phyloP scores from a whole-genome alignment of 2,888 invertebrate species.

The Drosophila quasianomalipes region DNA sequence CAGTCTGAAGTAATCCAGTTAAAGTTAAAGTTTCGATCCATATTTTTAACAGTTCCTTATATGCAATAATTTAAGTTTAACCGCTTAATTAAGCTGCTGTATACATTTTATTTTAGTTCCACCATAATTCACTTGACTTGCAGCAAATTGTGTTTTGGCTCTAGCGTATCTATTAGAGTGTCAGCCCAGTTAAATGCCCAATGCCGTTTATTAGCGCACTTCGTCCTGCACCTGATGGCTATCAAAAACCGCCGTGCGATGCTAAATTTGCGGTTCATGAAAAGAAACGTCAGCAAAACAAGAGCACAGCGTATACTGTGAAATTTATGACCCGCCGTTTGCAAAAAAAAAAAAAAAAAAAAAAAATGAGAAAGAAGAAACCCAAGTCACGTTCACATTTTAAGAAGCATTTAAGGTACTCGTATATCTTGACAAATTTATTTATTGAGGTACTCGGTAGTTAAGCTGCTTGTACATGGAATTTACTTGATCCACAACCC shows the following conservation, averaged over 20 bases:
- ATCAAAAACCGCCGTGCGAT: slow-evolving; percentile 64
- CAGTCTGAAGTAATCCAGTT: not conserved
- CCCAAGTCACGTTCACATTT: slow-evolving; percentile 55
- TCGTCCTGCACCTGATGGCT: slow-evolving; percentile 55
- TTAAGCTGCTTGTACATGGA: slow-evolving; percentile 20
- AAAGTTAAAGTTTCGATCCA: not conserved
- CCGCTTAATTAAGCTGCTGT: not conserved
- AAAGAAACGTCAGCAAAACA: slow-evolving; percentile 69
- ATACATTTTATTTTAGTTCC: not conserved
- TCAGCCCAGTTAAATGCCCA: slow-evolving; percentile 56
- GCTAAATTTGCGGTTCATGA: slow-evolving; percentile 72
- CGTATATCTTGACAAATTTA: slow-evolving; percentile 39
- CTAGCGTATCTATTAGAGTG: slow-evolving; percentile 18
- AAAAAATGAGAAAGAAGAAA: not conserved
- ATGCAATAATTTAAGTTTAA: not conserved
- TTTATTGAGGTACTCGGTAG: slow-evolving; percentile 35
- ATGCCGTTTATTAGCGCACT: slow-evolving; percentile 70
- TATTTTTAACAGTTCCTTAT: not conserved
- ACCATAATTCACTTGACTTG: not conserved
- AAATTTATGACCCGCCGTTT: slow-evolving; percentile 64
- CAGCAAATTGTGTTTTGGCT: not conserved
- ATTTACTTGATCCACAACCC: slow-evolving; percentile 3
- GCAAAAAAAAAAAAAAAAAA: not conserved
- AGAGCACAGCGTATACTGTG: slow-evolving; percentile 42
- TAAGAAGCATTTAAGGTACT: slow-evolving; percentile 44